Percentiles rank a stretch among this genome's conserved stretches.
These are phyloP conservation scores for Lethenteron camtschaticum DNA, from an alignment of 2,113 vertebrate genomes.

Conservation along the genomic window DNA sequence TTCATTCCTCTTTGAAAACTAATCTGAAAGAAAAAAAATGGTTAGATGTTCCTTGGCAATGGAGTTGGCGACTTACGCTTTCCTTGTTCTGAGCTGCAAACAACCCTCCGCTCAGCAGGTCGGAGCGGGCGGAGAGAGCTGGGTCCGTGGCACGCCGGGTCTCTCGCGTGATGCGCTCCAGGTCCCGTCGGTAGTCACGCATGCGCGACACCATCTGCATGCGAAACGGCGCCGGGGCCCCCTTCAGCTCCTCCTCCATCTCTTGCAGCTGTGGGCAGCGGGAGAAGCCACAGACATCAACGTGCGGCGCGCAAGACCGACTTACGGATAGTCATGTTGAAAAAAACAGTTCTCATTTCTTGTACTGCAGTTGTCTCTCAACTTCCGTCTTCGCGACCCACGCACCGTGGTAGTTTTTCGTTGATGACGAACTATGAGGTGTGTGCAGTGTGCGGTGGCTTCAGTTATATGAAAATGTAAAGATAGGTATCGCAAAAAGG, in stretches of 20 bases:
- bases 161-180: constrained; percentile 64
- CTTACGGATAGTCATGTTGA: background rate
- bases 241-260: constrained; percentile 70
- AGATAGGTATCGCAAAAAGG: too few relatives aligned
- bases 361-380: background rate
- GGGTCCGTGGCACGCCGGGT: background rate
- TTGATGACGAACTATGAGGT: background rate
- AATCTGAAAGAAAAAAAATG: too few relatives aligned
- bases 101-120: background rate
- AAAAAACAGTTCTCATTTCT: background rate
- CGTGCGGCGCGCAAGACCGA: background rate
- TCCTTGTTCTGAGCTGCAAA: too few relatives aligned
- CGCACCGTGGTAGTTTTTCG: background rate
- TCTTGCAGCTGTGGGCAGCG: constrained; percentile 36
- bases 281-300: background rate
- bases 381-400: background rate
- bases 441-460: background rate
- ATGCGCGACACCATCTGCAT: constrained; percentile 61
- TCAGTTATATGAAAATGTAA: too few relatives aligned
- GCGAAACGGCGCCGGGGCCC: constrained; percentile 42
- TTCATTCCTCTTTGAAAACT: too few relatives aligned
- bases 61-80: too few relatives aligned
- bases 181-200: constrained; percentile 44
- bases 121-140: background rate
- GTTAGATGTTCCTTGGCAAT: too few relatives aligned